These are phyloP conservation scores for Acronicta alni DNA, from an alignment of 2,888 invertebrate species.

Conservation along the genomic window DNA sequence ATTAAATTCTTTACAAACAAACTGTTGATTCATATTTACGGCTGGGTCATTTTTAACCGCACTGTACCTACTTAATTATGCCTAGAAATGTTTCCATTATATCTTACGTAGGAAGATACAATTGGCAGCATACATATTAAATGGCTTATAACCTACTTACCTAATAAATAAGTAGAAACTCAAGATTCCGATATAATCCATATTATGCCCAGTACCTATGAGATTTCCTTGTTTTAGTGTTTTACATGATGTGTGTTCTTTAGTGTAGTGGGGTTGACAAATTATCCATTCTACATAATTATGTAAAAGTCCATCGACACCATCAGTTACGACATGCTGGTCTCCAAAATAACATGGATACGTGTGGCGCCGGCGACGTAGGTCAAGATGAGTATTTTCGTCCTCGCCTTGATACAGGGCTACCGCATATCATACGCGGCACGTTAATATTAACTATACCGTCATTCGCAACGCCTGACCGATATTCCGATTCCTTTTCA, in stretches of 20 bases:
- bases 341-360: constrained; percentile 76
- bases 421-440: constrained; percentile 81
- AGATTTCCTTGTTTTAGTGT: not conserved
- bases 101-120: constrained; percentile 1
- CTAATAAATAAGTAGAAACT: too few relatives aligned
- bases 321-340: constrained; percentile 66
- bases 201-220: too few relatives aligned
- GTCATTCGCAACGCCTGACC: constrained; percentile 71
- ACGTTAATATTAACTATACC: constrained; percentile 86
- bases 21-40: constrained; percentile 57
- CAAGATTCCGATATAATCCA: too few relatives aligned
- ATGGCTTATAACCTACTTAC: too few relatives aligned
- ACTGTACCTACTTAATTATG: constrained; percentile 21
- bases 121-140: not conserved
- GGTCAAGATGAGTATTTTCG: constrained; percentile 86
- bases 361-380: constrained; percentile 76
- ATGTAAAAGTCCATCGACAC: constrained; percentile 71
- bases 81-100: constrained; percentile 18
- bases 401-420: constrained; percentile 88
- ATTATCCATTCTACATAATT: constrained; percentile 18
- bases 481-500: constrained; percentile 53
- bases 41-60: constrained; percentile 7
- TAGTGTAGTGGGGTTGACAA: not conserved
- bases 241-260: not conserved
- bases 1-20: constrained; percentile 51